Evolutionary conservation across 2,113 vertebrate species (phyloP).

Genomic region (Oncorhynchus tshawytscha): DNA sequence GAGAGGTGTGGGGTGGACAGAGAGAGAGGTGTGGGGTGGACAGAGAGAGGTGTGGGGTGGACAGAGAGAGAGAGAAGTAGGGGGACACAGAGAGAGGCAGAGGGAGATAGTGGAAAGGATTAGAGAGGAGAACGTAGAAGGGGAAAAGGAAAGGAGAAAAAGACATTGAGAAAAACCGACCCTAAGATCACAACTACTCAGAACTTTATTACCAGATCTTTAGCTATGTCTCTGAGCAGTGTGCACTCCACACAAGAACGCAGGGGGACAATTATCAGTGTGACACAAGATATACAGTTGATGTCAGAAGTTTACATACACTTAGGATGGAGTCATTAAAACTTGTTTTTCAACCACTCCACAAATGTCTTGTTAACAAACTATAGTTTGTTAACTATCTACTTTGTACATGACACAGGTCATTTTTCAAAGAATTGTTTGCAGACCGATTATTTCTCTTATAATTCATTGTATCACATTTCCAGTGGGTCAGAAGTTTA

Average conservation of each 20-base stretch:
- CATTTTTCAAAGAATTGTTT: too few species aligned
- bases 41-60: background rate
- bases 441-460: too few species aligned
- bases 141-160: slow-evolving; percentile 31
- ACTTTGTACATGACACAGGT: too few species aligned
- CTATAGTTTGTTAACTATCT: too few species aligned
- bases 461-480: too few species aligned
- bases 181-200: slow-evolving; percentile 27
- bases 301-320: too few species aligned
- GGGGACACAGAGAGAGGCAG: slow-evolving; percentile 5
- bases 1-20: too few species aligned
- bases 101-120: slow-evolving; percentile 12
- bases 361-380: too few species aligned
- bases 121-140: background rate
- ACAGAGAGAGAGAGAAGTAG: background rate
- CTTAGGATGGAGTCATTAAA: too few species aligned
- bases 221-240: slow-evolving; percentile 13
- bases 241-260: slow-evolving; percentile 18
- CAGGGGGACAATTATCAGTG: slow-evolving; percentile 42
- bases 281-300: slow-evolving; percentile 37
- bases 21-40: background rate
- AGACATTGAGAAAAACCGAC: slow-evolving; percentile 7
- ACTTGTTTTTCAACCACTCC: too few species aligned
- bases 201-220: slow-evolving; percentile 14
- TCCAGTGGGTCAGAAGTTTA: too few species aligned